Evolutionary conservation across 2,113 vertebrate genomes (phyloP).

Genomic region (Ginglymostoma cirratum): DNA sequence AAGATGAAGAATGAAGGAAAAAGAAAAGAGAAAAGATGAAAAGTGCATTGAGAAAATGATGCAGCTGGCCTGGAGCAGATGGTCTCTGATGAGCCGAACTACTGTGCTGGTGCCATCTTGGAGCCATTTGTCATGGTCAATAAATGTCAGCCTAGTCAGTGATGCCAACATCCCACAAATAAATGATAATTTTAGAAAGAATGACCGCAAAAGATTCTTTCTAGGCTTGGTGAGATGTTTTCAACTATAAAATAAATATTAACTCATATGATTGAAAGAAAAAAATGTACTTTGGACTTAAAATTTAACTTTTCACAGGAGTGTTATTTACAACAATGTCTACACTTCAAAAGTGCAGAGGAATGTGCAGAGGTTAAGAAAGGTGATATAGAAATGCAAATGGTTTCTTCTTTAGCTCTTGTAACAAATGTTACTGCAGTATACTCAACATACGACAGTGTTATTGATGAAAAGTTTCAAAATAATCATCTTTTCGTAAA

Average conservation of each 20-base stretch:
- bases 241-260: not conserved
- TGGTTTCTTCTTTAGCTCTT: not conserved
- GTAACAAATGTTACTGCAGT: not conserved
- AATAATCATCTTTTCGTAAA: not conserved
- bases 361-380: not conserved
- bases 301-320: not conserved
- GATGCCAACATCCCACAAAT: too few species aligned
- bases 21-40: too few species aligned
- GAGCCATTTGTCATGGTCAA: too few species aligned
- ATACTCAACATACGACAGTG: not conserved
- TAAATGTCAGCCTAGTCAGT: too few species aligned
- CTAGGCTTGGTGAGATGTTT: not conserved
- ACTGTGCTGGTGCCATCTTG: too few species aligned
- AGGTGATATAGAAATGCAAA: not conserved
- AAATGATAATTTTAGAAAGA: too few species aligned
- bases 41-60: too few species aligned
- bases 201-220: not conserved
- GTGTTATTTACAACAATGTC: not conserved
- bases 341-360: not conserved
- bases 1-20: too few species aligned
- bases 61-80: too few species aligned
- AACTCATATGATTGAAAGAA: not conserved
- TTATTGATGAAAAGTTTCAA: not conserved
- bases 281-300: not conserved
- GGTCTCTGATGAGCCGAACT: too few species aligned